Evolutionary conservation across 2,797 vertebrate species (phyloP), one percentile per base, ranked within the genome.

Genomic region (Sebastes kiyomatsui): DNA sequence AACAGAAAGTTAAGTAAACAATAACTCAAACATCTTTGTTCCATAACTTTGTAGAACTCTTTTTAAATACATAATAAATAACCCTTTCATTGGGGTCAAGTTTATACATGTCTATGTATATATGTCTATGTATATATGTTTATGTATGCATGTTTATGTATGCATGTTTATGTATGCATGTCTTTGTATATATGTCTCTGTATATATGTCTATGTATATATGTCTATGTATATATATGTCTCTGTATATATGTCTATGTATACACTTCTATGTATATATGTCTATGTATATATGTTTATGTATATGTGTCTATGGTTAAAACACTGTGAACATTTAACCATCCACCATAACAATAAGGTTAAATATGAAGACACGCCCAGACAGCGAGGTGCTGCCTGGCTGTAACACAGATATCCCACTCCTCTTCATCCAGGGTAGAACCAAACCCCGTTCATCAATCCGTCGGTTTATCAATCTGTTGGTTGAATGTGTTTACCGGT

Each of bases 351-450:
- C 65, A 81, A 79, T 38, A 56, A 62, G 7, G 18, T 14, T 2
- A 22, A 1, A 30, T 2, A 6, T 33, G 52, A 12, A 35, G 90
- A 81, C 83, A 86, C 85, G 81, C 88, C 88, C 88, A 87, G 55
- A 9, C 16, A 55, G 23, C 14, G n/a, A 55, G 30, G 59, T 25
- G 68, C 66, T n/a, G 42, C 14, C 32, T 70, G 49, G 77, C 87
- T 59, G 5, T 33, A 42, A 23, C 38, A 27, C 59, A 42, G 62
- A 46, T 32, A 59, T 7, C 35, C 30, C 30, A 65, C 8, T 23
- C 12, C 9, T 5, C 33, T 54, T 61, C 38, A 59, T 12, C 12
- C 4, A 56, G 11, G 4, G 14, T 2, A 27, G 42, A 0, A 12
- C 35, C 14, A 30, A 46, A 65, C 23, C 28, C 66, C 6, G 7